Conservation (phyloP, 35 echinoderm and acorn worm species). For the Diadema setosum region DNA sequence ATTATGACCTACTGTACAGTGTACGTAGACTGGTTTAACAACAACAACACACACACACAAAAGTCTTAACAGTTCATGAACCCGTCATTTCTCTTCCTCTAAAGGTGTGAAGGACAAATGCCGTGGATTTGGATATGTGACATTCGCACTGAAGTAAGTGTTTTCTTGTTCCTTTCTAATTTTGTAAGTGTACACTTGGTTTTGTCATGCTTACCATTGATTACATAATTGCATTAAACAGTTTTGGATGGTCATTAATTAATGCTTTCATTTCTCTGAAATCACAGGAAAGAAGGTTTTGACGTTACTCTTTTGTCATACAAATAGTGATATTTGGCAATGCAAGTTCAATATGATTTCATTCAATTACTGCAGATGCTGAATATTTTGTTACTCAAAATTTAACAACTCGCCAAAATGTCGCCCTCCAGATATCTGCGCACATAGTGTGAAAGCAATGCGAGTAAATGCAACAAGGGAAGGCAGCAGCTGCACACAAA, state of each 20-base stretch:
- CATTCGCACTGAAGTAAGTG: constrained; percentile 58
- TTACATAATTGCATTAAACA: not conserved
- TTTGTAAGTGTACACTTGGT: too few species aligned
- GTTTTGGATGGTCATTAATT: not conserved
- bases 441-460: too few species aligned
- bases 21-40: not conserved
- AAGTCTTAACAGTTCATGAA: not conserved
- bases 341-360: too few species aligned
- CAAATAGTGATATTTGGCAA: not conserved
- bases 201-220: too few species aligned
- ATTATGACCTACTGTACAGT: too few species aligned
- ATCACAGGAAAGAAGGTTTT: not conserved
- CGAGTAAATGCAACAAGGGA: too few species aligned
- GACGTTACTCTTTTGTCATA: not conserved
- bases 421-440: too few species aligned
- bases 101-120: constrained; percentile 61
- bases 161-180: not conserved
- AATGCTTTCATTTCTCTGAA: not conserved
- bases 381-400: too few species aligned
- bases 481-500: too few species aligned
- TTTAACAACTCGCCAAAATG: too few species aligned
- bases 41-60: not conserved
- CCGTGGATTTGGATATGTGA: constrained; percentile 79
- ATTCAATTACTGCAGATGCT: too few species aligned
- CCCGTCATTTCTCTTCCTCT: not conserved